Evolutionary conservation across 2,888 invertebrate genomes (phyloP), one percentile per base, ranked within the genome.

Genomic region (Dinocampus coccinellae): DNA sequence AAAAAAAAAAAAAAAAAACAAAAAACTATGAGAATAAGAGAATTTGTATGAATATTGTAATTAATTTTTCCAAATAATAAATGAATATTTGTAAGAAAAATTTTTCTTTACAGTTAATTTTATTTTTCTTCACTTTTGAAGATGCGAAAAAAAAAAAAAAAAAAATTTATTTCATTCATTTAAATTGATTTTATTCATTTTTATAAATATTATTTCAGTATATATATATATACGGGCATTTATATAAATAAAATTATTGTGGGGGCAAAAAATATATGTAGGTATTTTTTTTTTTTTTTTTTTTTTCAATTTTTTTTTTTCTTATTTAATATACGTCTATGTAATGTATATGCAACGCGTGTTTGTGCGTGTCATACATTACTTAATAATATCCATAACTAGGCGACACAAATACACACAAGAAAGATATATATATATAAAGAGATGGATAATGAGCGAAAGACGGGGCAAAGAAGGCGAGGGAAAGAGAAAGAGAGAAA

Each of bases 331-430:
- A 64, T 75, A 72, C 61, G 55, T 33, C 33, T 64, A 61, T 36
- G 71, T 72, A 16, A 55, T 55, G 70, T 62, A 71, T 70, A 70
- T 67, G 64, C 63, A 62, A 67, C 57, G 62, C 77, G 62, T 65
- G 68, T 64, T 20, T 55, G 52, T 33, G 58, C 55, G 75, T 72
- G 75, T 57, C 53, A 76, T 79, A 80, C 82, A 83, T 84, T 84
- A 83, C 83, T 83, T 83, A 84, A 84, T 84, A 83, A 83, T 84
- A 84, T 84, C 81, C 84, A 83, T 84, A 84, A 83, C 82, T 77
- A 79, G 76, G 76, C 74, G 78, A 78, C 77, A 78, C 76, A 71
- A 70, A 76, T 73, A 72, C 77, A 76, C 63, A 75, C 20, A 7
- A 47, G 2, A n/a, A 16, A 16, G 7, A n/a, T 22, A 57, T n/a